Percentiles rank a stretch among this genome's conserved stretches.
Conservation (phyloP, 2,113 vertebrate species). For the Spheniscus mendiculus region DNA sequence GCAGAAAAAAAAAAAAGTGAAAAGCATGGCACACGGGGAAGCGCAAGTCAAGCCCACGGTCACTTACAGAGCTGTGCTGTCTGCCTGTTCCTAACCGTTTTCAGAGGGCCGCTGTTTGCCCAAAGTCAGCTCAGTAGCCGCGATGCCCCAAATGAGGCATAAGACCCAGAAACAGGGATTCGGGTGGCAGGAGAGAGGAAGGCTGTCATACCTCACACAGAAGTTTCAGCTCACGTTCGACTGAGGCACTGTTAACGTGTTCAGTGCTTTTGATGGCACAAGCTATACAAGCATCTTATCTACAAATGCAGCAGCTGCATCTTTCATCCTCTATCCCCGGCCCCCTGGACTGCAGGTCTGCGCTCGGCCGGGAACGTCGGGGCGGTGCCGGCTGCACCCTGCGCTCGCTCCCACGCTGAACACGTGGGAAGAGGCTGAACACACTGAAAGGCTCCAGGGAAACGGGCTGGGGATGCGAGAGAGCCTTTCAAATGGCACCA, state of each 20-base stretch:
- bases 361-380: rapidly evolving
- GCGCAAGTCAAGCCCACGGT: not conserved
- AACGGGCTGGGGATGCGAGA: rapidly evolving
- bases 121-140: rapidly evolving
- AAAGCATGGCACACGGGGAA: rapidly evolving
- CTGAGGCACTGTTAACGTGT: not conserved
- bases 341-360: not conserved
- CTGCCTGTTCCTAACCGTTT: not conserved
- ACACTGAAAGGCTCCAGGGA: not conserved
- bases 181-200: not conserved
- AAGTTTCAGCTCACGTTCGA: not conserved
- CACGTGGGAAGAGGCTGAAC: rapidly evolving
- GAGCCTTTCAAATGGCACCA: not conserved
- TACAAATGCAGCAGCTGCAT: slow-evolving; percentile 35
- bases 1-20: no score
- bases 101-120: not conserved
- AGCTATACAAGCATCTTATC: not conserved
- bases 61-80: rapidly evolving
- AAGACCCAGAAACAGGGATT: rapidly evolving
- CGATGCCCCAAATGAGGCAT: rapidly evolving
- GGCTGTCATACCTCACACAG: not conserved
- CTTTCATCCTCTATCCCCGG: not conserved
- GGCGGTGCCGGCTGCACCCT: rapidly evolving
- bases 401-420: rapidly evolving
- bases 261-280: not conserved